A percentile compares a stretch with the other conserved stretches of the same genome.
Conservation (phyloP, 2,888 invertebrate genomes). For the Lacanobia wlatinum region DNA sequence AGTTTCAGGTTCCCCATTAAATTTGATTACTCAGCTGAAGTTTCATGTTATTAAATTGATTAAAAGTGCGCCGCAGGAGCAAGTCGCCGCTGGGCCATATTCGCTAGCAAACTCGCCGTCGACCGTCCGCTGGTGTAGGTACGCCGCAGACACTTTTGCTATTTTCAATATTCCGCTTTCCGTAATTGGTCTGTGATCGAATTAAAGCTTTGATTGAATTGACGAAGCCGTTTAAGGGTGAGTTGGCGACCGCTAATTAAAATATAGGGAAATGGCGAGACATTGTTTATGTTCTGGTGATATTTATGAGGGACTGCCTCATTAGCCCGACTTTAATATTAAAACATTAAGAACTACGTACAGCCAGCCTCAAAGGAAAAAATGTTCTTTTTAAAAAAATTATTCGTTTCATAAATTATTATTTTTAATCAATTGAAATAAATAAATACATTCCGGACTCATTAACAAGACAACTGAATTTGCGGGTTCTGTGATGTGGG, state of each 20-base stretch:
- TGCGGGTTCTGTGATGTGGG: too few species aligned
- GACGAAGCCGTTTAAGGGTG: not conserved
- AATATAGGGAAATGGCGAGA: constrained; percentile 16
- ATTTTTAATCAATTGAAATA: not conserved
- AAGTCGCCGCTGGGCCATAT: not conserved
- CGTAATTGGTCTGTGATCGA: constrained; percentile 16
- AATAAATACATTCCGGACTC: too few species aligned
- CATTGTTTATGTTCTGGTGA: not conserved
- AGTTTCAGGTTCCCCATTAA: constrained; percentile 21
- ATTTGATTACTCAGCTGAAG: constrained; percentile 24
- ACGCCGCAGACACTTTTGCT: not conserved
- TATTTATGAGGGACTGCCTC: not conserved
- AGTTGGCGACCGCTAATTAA: constrained; percentile 24
- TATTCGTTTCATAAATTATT: not conserved
- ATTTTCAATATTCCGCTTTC: constrained; percentile 7
- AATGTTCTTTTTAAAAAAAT: not conserved
- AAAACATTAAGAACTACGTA: not conserved
- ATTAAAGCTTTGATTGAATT: constrained; percentile 2
- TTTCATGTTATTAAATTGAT: constrained; percentile 34
- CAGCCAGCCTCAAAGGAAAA: not conserved
- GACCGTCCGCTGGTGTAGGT: not conserved
- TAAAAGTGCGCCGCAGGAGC: constrained; percentile 1
- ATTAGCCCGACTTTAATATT: constrained; percentile 3
- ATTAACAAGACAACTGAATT: too few species aligned
- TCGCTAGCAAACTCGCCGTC: not conserved